Percentiles rank a stretch among this genome's conserved stretches.
Evolutionary conservation across 2,113 vertebrate genomes (phyloP).

Genomic region (Pseudorasbora parva): DNA sequence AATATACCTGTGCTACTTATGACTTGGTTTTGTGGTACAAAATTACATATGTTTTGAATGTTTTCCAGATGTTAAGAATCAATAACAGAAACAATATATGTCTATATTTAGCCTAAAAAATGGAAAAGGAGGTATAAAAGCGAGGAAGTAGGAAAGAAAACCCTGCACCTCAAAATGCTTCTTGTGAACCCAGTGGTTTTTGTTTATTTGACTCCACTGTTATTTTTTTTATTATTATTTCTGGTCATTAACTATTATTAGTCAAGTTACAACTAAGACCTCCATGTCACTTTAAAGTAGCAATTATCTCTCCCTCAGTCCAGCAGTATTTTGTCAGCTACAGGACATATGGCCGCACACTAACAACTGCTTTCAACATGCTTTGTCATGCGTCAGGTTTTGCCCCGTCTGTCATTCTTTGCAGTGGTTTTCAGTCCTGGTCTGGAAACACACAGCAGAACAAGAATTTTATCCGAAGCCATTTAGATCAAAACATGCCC

Average conservation of each 20-base stretch:
- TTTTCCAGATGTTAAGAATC: too few relatives aligned
- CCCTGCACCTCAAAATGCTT: not conserved
- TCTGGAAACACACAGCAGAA: not conserved
- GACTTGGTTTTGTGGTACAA: too few relatives aligned
- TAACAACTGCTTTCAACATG: not conserved
- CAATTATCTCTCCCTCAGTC: not conserved
- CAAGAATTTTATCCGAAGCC: not conserved
- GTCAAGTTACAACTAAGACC: slow-evolving; percentile 15
- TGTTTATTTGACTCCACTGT: slow-evolving; percentile 10
- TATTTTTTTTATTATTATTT: slow-evolving; percentile 32
- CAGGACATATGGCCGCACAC: not conserved
- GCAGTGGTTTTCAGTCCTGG: too few relatives aligned
- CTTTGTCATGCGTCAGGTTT: not conserved
- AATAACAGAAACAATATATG: too few relatives aligned
- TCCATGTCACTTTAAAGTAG: not conserved
- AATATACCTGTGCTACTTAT: too few relatives aligned
- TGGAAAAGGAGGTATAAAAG: too few relatives aligned
- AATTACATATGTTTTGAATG: too few relatives aligned
- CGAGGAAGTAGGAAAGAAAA: not conserved
- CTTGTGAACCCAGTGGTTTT: not conserved
- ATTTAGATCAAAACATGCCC: slow-evolving; percentile 11
- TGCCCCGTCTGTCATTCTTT: not conserved
- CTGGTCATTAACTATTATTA: slow-evolving; percentile 15
- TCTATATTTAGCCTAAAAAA: too few relatives aligned
- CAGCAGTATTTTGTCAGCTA: slow-evolving; percentile 9